These are phyloP conservation scores for Halesus radiatus DNA, from an alignment of 1,140 invertebrate species.

Conservation along the genomic window DNA sequence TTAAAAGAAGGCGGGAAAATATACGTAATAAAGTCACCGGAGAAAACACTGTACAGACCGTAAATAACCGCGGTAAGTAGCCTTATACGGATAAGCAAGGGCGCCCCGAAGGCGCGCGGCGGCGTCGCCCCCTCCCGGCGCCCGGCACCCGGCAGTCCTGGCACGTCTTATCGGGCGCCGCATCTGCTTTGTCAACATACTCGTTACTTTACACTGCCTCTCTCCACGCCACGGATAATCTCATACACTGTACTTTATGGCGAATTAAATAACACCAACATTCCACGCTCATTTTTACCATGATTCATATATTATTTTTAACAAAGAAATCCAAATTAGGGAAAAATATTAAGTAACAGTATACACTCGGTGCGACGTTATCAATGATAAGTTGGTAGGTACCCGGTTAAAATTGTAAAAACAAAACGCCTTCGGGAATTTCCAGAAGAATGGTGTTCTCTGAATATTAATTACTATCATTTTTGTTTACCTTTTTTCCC, in stretches of 20 bases:
- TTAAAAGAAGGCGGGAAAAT: too few relatives aligned
- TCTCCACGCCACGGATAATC: neutral
- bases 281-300: too few relatives aligned
- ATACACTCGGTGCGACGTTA: too few relatives aligned
- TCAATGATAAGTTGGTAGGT: too few relatives aligned
- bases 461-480: neutral
- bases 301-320: too few relatives aligned
- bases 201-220: slow-evolving; percentile 5
- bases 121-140: neutral
- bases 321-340: too few relatives aligned
- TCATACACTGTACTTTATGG: too few relatives aligned
- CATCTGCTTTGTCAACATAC: slow-evolving; percentile 32
- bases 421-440: too few relatives aligned
- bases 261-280: too few relatives aligned
- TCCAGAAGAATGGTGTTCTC: too few relatives aligned
- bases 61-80: slow-evolving; percentile 11
- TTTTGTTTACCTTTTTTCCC: slow-evolving; percentile 10
- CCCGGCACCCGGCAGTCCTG: neutral
- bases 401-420: too few relatives aligned
- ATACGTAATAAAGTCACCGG: neutral
- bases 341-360: too few relatives aligned
- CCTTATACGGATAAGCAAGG: neutral
- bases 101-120: neutral
- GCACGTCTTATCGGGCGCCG: slow-evolving; percentile 3
- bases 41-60: neutral